A percentile compares a stretch with the other conserved stretches of the same genome.
These are phyloP conservation scores for Neodon shergylaensis DNA, from an alignment of 2,113 vertebrate genomes.

Conservation along the genomic window DNA sequence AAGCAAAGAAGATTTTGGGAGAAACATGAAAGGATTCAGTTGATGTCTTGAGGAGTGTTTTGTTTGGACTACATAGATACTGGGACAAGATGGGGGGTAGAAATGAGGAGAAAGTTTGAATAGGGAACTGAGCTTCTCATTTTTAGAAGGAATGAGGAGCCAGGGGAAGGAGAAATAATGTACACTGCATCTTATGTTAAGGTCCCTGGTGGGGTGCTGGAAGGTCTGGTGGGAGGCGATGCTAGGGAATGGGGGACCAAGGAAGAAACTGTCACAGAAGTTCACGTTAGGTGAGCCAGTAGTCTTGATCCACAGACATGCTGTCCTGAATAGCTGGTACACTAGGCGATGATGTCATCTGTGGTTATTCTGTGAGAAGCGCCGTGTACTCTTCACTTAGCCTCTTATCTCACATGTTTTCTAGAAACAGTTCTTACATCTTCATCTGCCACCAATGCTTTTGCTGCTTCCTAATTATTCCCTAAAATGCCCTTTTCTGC, in stretches of 20 bases:
- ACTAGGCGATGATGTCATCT: not conserved
- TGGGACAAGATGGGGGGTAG: not conserved
- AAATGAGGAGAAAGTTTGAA: not conserved
- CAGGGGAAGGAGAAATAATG: not conserved
- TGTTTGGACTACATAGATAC: not conserved
- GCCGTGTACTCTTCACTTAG: not conserved
- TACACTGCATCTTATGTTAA: not conserved
- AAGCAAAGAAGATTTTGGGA: not conserved
- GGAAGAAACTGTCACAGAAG: not conserved
- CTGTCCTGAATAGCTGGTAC: not conserved
- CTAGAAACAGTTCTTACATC: not conserved
- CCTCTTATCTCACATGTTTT: slow-evolving; percentile 35
- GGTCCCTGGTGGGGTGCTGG: not conserved
- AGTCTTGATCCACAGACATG: not conserved
- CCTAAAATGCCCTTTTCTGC: slow-evolving; percentile 25
- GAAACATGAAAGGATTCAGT: not conserved
- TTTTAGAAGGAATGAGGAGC: not conserved
- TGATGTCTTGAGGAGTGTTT: not conserved
- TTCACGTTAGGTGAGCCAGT: not conserved
- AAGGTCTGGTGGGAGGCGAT: not conserved
- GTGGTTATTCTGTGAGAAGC: not conserved
- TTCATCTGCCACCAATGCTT: not conserved
- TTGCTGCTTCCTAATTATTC: slow-evolving; percentile 30
- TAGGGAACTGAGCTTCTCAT: not conserved
- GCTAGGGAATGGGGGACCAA: not conserved